These are phyloP conservation scores for Spodoptera frugiperda DNA, from an alignment of 1,140 invertebrate species.

Conservation along the genomic window DNA sequence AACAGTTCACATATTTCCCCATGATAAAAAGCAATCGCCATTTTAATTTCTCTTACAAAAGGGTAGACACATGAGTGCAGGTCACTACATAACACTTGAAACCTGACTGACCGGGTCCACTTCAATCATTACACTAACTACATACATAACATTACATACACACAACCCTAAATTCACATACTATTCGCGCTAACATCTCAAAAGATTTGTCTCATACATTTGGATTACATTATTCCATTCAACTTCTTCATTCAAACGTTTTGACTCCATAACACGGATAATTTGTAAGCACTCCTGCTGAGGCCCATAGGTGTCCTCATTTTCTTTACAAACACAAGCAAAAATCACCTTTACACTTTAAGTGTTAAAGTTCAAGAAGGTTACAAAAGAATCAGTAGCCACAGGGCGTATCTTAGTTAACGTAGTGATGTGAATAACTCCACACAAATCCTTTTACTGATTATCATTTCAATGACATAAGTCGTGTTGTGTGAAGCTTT, in stretches of 20 bases:
- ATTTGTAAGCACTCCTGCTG: slow-evolving; percentile 76
- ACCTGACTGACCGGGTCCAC: neutral
- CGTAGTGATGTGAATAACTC: slow-evolving; percentile 82
- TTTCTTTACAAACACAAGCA: slow-evolving; percentile 56
- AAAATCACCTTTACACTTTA: slow-evolving; percentile 54
- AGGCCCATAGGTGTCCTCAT: slow-evolving; percentile 74
- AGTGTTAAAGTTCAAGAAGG: neutral
- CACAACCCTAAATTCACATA: too few species aligned
- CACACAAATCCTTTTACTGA: slow-evolving; percentile 81
- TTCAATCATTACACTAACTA: neutral
- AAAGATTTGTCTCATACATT: slow-evolving; percentile 43
- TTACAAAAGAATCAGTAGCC: slow-evolving; percentile 68
- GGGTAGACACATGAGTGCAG: too few species aligned
- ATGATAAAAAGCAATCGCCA: too few species aligned
- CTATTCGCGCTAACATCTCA: slow-evolving; percentile 6
- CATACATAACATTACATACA: neutral
- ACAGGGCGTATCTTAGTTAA: slow-evolving; percentile 84
- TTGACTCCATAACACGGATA: slow-evolving; percentile 68
- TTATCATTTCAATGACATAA: slow-evolving; percentile 85
- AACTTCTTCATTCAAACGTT: slow-evolving; percentile 51
- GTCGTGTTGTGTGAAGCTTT: slow-evolving; percentile 70
- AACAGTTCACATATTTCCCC: too few species aligned
- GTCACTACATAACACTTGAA: neutral
- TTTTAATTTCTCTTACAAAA: too few species aligned
- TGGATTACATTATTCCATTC: slow-evolving; percentile 33